Evolutionary conservation across 1,140 invertebrate species (phyloP).

Genomic region (Maniola jurtina): DNA sequence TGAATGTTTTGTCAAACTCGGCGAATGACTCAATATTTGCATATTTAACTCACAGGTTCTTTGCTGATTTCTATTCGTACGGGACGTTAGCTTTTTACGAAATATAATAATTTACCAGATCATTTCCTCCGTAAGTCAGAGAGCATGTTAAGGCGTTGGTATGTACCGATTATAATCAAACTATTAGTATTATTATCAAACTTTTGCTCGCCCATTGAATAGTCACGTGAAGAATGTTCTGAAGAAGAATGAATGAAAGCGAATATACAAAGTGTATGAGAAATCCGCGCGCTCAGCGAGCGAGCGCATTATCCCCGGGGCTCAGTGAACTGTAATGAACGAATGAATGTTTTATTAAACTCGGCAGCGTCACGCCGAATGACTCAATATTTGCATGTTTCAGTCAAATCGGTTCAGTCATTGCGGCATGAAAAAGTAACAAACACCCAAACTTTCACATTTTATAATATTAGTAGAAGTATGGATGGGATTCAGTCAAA

Average conservation of each 20-base stretch:
- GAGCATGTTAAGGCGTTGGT: no score
- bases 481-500: no score
- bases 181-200: no score
- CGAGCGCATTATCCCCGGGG: conserved; percentile 29
- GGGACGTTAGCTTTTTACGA: background rate
- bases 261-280: conserved; percentile 13
- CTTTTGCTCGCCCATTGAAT: background rate
- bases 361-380: background rate
- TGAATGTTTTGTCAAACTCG: conserved; percentile 34
- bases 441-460: no score
- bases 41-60: conserved; percentile 21
- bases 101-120: no score
- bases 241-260: background rate
- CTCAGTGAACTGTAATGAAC: conserved; percentile 30
- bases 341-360: conserved; percentile 35
- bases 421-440: no score
- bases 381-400: no score
- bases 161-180: no score
- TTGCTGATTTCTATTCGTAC: background rate
- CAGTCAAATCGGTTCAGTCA: no score
- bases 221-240: background rate
- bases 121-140: no score
- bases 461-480: no score
- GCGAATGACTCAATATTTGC: conserved; percentile 25
- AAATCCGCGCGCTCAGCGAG: conserved; percentile 28